A percentile compares a stretch with the other conserved stretches of the same genome.
phyloP scores from a whole-genome alignment of 2,113 vertebrate species.

The Phylloscopus trochilus region DNA sequence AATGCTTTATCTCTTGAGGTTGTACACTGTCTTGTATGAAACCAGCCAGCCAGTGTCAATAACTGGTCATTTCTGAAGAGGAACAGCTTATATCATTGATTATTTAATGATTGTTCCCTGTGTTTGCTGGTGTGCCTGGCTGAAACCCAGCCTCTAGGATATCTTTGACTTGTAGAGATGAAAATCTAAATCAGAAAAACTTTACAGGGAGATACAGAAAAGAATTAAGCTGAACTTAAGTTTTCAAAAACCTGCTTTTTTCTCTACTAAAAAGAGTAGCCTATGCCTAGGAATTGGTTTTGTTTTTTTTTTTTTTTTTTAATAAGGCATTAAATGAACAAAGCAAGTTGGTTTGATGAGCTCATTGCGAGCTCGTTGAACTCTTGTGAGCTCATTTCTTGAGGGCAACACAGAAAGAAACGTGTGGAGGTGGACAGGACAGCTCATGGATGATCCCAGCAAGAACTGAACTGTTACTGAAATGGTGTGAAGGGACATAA shows the following conservation, averaged over 20 bases:
- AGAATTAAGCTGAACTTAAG: not conserved
- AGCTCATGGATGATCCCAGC: not conserved
- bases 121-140: not conserved
- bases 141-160: not conserved
- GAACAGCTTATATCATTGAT: not conserved
- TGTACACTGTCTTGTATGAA: not conserved
- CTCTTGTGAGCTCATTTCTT: not conserved
- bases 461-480: not conserved
- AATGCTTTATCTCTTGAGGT: not conserved
- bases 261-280: not conserved
- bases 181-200: not conserved
- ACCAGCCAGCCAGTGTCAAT: not conserved
- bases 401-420: not conserved
- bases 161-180: not conserved
- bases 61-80: constrained; percentile 39
- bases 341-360: not conserved
- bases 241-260: not conserved
- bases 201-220: not conserved
- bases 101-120: not conserved
- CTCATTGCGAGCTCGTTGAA: not conserved
- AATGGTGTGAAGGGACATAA: not conserved
- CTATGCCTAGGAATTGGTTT: not conserved
- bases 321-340: not conserved
- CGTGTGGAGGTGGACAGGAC: not conserved
- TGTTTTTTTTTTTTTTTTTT: no score